phyloP scores from a whole-genome alignment of 2,797 vertebrate species.

The Cossypha caffra region DNA sequence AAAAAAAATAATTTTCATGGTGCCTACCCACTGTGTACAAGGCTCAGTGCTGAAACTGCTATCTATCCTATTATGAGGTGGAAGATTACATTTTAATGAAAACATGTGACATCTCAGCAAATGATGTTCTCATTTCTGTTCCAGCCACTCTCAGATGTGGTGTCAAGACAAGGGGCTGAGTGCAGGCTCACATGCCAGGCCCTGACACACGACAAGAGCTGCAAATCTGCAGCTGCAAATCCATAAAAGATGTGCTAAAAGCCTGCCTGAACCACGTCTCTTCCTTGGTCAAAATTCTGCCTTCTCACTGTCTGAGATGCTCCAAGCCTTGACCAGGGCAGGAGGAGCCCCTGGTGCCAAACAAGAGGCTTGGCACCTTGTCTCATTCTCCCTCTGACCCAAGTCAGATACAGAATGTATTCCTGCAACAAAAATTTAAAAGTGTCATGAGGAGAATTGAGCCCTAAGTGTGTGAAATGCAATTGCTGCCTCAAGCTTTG shows the following conservation, averaged over 20 bases:
- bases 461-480: background rate
- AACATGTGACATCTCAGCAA: background rate
- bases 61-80: slow-evolving; percentile 73
- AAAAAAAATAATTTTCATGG: slow-evolving; percentile 80
- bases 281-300: background rate
- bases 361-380: background rate
- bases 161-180: background rate
- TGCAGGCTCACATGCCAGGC: background rate
- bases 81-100: slow-evolving; percentile 32
- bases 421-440: background rate
- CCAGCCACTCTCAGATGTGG: background rate
- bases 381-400: background rate
- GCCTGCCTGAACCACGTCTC: background rate
- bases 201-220: background rate
- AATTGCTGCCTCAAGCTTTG: background rate
- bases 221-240: background rate
- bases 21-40: slow-evolving; percentile 73
- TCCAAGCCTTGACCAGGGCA: fast-evolving
- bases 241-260: background rate
- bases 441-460: background rate
- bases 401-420: background rate
- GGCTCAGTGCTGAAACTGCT: slow-evolving; percentile 70
- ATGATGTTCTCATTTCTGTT: background rate
- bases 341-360: fast-evolving
- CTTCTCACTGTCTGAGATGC: fast-evolving